Base-by-base conservation (phyloP, 2,797 vertebrate genomes). In the Enteromius treurensis region DNA sequence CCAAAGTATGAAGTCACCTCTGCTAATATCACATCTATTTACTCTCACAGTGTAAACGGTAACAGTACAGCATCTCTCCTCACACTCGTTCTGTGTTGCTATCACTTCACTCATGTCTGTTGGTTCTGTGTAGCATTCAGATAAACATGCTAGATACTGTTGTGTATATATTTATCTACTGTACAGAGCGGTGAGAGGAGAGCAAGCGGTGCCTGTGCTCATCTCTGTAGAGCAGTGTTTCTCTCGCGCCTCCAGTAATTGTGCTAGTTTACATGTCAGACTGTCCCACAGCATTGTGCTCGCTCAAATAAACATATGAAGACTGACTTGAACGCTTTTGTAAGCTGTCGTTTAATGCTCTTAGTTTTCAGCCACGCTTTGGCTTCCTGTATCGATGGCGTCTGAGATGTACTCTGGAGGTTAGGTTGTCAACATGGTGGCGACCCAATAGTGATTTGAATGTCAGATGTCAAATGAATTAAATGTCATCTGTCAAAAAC, bases 401-500 rank as follows among this genome's bases (percentile, higher is more conserved):
- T 84, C 85, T 81, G 78, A 87, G 17, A 76, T 76, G 75, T 84
- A 83, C 81, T 79, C 81, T 86, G 87, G 86, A 90, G 86, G 88
- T 91, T 84, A 89, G 90, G 91, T 37, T 75, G 91, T 89, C 83
- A 87, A 79, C 73, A 68, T 32, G 70, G 68, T 85, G 88, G 62
- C 8, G 88, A 89, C 87, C 88, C 89, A 85, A 89, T 93, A 93
- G 94, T 87, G 85, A 92, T 92, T 94, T 92, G 91, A 94, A 95
- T 95, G 94, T 94, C 94, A 94, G 94, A 94, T 94, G 93, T 90
- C 90, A 91, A 89, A 84, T 91, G 88, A 92, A 95, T 93, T 94
- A 95, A 95, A 95, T 82, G 91, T 88, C 92, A 94, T 94, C 94
- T 95, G 94, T 94, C 93, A 92, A 95, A 95, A 94, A 69, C 64